Conservation (phyloP, 2,113 vertebrate species). For the Cololabis saira region DNA sequence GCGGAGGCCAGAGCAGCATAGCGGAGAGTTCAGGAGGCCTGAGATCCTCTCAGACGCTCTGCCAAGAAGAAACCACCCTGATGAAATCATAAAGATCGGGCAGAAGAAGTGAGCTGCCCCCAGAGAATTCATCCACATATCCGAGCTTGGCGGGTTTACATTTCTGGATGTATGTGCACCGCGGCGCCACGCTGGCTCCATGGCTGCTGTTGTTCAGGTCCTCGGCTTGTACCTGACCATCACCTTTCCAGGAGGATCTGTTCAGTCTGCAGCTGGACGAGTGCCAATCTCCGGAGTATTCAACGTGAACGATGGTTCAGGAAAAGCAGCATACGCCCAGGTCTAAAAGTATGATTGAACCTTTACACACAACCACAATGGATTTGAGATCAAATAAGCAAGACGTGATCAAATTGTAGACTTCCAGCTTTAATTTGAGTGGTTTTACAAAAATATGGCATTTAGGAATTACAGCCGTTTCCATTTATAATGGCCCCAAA, state of each 20-base stretch:
- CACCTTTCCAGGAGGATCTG: slow-evolving; percentile 35
- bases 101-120: slow-evolving; percentile 38
- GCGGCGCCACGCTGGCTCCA: slow-evolving; percentile 9
- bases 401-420: too few species aligned
- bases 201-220: slow-evolving; percentile 15
- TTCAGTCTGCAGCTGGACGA: background rate
- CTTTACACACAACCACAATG: too few species aligned
- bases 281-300: background rate
- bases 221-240: slow-evolving; percentile 20
- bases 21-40: slow-evolving; percentile 40
- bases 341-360: too few species aligned
- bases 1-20: slow-evolving; percentile 48
- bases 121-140: slow-evolving; percentile 28
- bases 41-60: slow-evolving; percentile 37
- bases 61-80: slow-evolving; percentile 44
- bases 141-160: slow-evolving; percentile 19
- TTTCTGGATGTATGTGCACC: slow-evolving; percentile 4
- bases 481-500: too few species aligned
- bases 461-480: too few species aligned
- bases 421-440: too few species aligned
- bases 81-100: slow-evolving; percentile 42
- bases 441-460: too few species aligned
- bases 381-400: too few species aligned
- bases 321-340: background rate
- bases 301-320: too few species aligned